A percentile compares a stretch with the other conserved stretches of the same genome.
phyloP scores from a whole-genome alignment of 92 coral and sea anemone species.

The Porites lobata region DNA sequence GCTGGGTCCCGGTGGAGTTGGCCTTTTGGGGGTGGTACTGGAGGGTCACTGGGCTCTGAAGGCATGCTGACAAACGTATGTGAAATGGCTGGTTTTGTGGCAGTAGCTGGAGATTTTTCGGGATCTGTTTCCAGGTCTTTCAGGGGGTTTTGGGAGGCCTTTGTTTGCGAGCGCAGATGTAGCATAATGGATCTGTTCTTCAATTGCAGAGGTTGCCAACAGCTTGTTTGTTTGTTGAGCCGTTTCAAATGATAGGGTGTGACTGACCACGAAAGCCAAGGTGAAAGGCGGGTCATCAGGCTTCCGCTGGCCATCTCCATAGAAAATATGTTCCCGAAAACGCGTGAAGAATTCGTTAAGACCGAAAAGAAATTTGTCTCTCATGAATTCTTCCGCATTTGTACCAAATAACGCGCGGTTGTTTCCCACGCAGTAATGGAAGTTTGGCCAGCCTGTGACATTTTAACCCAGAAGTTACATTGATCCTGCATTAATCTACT shows the following conservation, averaged over 20 bases:
- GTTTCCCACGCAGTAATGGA: constrained; percentile 47
- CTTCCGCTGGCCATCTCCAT: constrained; percentile 50
- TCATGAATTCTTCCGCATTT: not conserved
- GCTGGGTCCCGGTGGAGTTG: constrained; percentile 8
- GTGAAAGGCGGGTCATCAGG: constrained; percentile 50
- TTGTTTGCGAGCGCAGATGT: not conserved
- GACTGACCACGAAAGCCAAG: constrained; percentile 53
- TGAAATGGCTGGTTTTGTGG: constrained; percentile 47
- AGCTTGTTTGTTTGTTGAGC: constrained; percentile 58
- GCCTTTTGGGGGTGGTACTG: constrained; percentile 6
- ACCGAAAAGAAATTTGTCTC: constrained; percentile 8
- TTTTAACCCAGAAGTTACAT: constrained; percentile 46
- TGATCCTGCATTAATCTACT: constrained; percentile 48
- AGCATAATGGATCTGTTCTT: constrained; percentile 42
- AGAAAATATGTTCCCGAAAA: constrained; percentile 39
- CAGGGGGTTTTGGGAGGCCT: constrained; percentile 16
- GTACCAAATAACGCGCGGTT: not conserved
- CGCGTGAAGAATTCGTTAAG: constrained; percentile 32
- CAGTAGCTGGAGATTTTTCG: constrained; percentile 55
- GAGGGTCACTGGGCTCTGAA: constrained; percentile 32
- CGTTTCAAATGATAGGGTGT: constrained; percentile 45
- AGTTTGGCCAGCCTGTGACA: constrained; percentile 53
- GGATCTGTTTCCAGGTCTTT: constrained; percentile 5
- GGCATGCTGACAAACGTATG: constrained; percentile 53
- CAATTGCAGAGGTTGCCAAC: constrained; percentile 28